phyloP scores from a whole-genome alignment of 2,113 vertebrate species.

The Psilopogon haemacephalus region DNA sequence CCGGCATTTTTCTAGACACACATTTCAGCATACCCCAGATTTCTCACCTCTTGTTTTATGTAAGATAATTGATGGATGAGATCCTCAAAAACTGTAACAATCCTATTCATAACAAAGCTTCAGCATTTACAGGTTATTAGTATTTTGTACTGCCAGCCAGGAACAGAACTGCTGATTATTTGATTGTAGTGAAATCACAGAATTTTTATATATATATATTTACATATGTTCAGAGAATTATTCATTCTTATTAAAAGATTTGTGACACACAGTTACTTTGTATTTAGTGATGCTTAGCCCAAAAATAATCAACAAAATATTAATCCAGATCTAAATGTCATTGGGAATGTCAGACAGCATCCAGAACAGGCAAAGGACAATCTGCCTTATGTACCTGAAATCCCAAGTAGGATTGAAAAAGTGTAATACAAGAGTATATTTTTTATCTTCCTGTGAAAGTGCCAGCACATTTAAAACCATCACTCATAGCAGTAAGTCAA shows the following conservation, averaged over 20 bases:
- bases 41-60: background rate
- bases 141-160: constrained; percentile 25
- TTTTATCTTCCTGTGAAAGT: constrained; percentile 45
- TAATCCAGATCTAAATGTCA: constrained; percentile 46
- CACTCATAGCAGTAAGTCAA: constrained; percentile 40
- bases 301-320: constrained; percentile 55
- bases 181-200: constrained; percentile 3
- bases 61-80: background rate
- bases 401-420: background rate
- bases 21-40: background rate
- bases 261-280: background rate
- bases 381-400: background rate
- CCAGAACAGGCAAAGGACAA: constrained; percentile 17
- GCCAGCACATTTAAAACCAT: constrained; percentile 17
- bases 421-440: background rate
- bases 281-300: constrained; percentile 46
- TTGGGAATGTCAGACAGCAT: constrained; percentile 10
- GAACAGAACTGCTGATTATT: constrained; percentile 17
- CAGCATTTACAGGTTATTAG: background rate
- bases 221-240: constrained; percentile 57
- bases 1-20: background rate
- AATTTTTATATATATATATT: too few relatives aligned
- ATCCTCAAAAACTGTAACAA: background rate
- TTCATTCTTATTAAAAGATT: constrained; percentile 47
- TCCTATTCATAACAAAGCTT: background rate